phyloP scores from a whole-genome alignment of 1,140 invertebrate genomes.

The Maconellicoccus hirsutus region DNA sequence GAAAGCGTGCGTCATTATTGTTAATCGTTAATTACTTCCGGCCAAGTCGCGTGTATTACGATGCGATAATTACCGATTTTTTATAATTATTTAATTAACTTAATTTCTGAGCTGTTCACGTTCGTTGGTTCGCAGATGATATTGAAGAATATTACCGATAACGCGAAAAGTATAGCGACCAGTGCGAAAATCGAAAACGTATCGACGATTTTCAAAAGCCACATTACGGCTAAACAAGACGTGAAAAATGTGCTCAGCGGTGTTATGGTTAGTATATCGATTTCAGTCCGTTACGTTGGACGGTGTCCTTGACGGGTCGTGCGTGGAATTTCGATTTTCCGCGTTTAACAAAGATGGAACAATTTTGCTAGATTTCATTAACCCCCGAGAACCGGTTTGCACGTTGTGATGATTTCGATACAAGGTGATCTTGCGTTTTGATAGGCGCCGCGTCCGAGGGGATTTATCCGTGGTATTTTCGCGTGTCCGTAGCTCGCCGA shows the following conservation, averaged over 20 bases:
- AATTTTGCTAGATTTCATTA: background rate
- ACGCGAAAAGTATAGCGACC: conserved; percentile 89
- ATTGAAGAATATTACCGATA: conserved; percentile 88
- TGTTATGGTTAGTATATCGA: conserved; percentile 55
- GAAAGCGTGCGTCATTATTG: no score
- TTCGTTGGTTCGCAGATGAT: conserved; percentile 60
- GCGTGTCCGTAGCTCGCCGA: background rate
- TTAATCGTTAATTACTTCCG: no score
- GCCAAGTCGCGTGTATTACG: background rate
- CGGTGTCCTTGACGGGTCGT: background rate
- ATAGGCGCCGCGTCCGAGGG: background rate
- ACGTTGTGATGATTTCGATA: background rate
- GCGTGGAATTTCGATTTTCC: background rate
- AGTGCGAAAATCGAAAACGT: conserved; percentile 96
- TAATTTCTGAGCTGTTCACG: background rate
- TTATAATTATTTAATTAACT: conserved; percentile 14
- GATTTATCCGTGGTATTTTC: background rate
- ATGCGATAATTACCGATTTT: background rate
- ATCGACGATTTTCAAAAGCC: conserved; percentile 84
- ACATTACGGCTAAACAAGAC: conserved; percentile 82
- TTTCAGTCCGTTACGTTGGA: background rate
- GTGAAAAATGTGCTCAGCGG: conserved; percentile 89
- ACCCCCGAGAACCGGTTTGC: background rate
- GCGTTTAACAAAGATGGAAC: background rate
- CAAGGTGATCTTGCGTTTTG: background rate